phyloP scores from a whole-genome alignment of 2,113 vertebrate species.

The Menidia beryllina region DNA sequence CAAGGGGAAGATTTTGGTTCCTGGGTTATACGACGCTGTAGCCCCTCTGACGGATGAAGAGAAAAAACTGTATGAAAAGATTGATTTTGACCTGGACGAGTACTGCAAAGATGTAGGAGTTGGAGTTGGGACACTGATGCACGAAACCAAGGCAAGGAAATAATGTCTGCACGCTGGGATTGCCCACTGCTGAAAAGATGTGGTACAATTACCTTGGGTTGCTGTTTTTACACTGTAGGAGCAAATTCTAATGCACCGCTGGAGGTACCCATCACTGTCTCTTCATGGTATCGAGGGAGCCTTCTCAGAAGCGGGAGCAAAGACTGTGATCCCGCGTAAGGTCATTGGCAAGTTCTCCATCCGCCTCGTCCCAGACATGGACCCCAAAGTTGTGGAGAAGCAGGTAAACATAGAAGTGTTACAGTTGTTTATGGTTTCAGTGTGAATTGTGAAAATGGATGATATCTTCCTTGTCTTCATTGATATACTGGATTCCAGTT shows the following conservation, averaged over 20 bases:
- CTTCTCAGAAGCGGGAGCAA: slow-evolving; percentile 89
- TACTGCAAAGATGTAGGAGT: slow-evolving; percentile 90
- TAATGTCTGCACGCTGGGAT: neutral
- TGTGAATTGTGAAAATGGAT: neutral
- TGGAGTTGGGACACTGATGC: slow-evolving; percentile 84
- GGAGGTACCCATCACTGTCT: slow-evolving; percentile 95
- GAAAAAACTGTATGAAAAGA: slow-evolving; percentile 87
- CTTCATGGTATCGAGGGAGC: slow-evolving; percentile 98
- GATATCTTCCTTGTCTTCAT: too few relatives aligned
- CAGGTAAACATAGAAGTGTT: slow-evolving; percentile 76
- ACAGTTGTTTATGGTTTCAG: neutral
- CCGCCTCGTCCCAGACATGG: slow-evolving; percentile 94
- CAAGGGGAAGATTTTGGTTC: slow-evolving; percentile 88
- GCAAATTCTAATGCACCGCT: slow-evolving; percentile 93
- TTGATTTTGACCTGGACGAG: slow-evolving; percentile 93
- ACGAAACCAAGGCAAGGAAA: slow-evolving; percentile 85
- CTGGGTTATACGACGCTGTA: slow-evolving; percentile 87
- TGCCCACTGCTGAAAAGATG: neutral
- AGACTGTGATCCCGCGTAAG: slow-evolving; percentile 95
- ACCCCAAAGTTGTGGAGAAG: slow-evolving; percentile 87
- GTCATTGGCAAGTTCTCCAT: slow-evolving; percentile 98
- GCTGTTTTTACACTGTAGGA: slow-evolving; percentile 75
- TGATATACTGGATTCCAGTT: too few relatives aligned
- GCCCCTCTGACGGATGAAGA: slow-evolving; percentile 88
- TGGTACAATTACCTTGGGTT: accelerated